Base-by-base conservation (phyloP, 2,888 invertebrate species). In the Synanthedon tipuliformis region DNA sequence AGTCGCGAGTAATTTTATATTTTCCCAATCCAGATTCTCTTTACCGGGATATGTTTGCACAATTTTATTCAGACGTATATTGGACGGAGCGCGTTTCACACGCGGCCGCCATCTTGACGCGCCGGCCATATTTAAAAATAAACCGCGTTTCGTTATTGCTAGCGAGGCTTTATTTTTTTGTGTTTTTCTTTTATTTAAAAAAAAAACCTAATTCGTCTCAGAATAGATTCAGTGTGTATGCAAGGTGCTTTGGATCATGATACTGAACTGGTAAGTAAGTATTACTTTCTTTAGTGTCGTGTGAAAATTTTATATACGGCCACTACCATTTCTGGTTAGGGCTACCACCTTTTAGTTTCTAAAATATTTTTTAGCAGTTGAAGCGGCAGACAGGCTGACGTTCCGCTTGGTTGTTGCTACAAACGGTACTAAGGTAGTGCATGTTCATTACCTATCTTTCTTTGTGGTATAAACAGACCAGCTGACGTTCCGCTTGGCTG, bases 251-350 rank as follows among this genome's bases (percentile, higher is more conserved):
- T 66, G 69, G 69, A 75, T 61, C 59, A 83, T 84, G 83, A 79
- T 84, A 69, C 78, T 84, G 66, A 72, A 74, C 65, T 63, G 83
- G 83, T 84, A 66, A 83, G 84, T 84, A 61, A 76, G 76, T 78
- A 76, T 69, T 62, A 34, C 34, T 51, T 56, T 23, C 55, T 59
- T 61, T 65, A 57, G 66, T 66, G 63, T 50, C 62, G 65, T 68
- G 68, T 61, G 49, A 49, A 49, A 49, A 23, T 34, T 34, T 34
- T 10, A 34, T 3, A 34, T 34, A 34, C 34, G 34, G 7, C 7
- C 34, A 10, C 34, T 34, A 34, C 34, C 34, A 34, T 7, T 10
- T 10, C 7, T 34, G 34, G 34, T 34, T 34, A 34, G 34, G 34
- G 34, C 8, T 34, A 34, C 34, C 34, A 34, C 34, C 5, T 34